Percentiles rank a stretch among this genome's conserved stretches.
phyloP scores from a whole-genome alignment of 2,888 invertebrate species.

The Saturnia japonica region DNA sequence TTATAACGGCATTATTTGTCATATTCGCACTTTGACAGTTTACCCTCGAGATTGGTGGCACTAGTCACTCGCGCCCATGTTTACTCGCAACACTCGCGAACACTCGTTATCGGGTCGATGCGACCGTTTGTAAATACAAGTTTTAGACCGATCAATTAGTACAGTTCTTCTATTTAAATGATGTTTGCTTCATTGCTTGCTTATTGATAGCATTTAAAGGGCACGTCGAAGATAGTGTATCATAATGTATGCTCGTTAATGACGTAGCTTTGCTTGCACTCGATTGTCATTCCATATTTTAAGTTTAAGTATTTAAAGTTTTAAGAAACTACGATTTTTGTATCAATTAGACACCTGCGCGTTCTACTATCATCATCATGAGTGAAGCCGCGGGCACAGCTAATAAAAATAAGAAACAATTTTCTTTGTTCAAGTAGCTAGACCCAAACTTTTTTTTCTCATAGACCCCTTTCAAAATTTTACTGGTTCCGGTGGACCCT shows the following conservation, averaged over 20 bases:
- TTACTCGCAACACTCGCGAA: conserved; percentile 55
- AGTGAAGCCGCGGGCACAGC: too few species aligned
- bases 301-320: too few species aligned
- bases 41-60: conserved; percentile 28
- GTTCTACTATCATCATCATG: too few species aligned
- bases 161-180: conserved; percentile 50
- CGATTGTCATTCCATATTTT: not conserved
- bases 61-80: conserved; percentile 59
- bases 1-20: conserved; percentile 3
- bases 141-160: conserved; percentile 26
- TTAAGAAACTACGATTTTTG: too few species aligned
- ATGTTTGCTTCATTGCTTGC: conserved; percentile 37
- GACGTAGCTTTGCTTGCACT: conserved; percentile 14
- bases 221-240: not conserved
- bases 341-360: too few species aligned
- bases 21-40: conserved; percentile 24
- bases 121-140: conserved; percentile 8
- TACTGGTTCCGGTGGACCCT: too few species aligned
- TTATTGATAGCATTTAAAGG: conserved; percentile 11
- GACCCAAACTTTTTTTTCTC: too few species aligned
- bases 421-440: too few species aligned
- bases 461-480: too few species aligned
- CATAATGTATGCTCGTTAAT: conserved; percentile 18
- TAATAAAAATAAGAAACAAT: too few species aligned
- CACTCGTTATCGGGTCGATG: conserved; percentile 31